Conservation (phyloP, 2,113 vertebrate species). For the Pteruthius melanotis region DNA sequence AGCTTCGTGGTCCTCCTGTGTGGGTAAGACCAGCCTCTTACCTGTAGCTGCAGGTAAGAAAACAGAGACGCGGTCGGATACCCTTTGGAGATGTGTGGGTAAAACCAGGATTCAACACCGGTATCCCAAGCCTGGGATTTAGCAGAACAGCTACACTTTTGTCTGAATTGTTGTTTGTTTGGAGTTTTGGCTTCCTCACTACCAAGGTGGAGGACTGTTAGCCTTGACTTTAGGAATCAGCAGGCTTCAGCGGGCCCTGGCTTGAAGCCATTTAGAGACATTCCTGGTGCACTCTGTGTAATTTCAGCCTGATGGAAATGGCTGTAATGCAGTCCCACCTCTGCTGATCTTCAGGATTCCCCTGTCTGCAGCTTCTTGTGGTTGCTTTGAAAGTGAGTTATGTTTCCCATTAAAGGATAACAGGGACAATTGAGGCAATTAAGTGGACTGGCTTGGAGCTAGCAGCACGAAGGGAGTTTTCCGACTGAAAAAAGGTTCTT, state of each 20-base stretch:
- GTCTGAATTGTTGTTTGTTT: background rate
- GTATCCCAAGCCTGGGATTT: background rate
- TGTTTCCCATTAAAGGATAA: constrained; percentile 76
- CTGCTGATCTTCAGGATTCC: constrained; percentile 79
- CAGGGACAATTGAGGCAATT: constrained; percentile 73
- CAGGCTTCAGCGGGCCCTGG: constrained; percentile 36
- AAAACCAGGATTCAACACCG: background rate
- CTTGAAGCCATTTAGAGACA: constrained; percentile 63
- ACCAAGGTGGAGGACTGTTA: background rate
- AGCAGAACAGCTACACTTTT: background rate
- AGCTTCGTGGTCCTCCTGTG: background rate
- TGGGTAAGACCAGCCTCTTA: background rate
- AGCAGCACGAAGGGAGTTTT: constrained; percentile 21
- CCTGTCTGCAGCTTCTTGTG: constrained; percentile 69
- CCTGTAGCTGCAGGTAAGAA: background rate
- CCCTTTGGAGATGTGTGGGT: background rate
- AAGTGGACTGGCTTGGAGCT: constrained; percentile 60
- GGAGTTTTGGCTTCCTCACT: background rate
- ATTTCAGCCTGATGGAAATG: constrained; percentile 62
- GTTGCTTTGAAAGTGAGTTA: constrained; percentile 70
- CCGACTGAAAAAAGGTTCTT: constrained; percentile 38
- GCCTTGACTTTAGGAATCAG: constrained; percentile 11
- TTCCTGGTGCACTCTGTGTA: constrained; percentile 59
- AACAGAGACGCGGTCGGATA: rapidly evolving
- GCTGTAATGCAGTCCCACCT: constrained; percentile 54